Base-by-base conservation (phyloP, 2,113 vertebrate genomes). In the Rhegmatorhina hoffmannsi region DNA sequence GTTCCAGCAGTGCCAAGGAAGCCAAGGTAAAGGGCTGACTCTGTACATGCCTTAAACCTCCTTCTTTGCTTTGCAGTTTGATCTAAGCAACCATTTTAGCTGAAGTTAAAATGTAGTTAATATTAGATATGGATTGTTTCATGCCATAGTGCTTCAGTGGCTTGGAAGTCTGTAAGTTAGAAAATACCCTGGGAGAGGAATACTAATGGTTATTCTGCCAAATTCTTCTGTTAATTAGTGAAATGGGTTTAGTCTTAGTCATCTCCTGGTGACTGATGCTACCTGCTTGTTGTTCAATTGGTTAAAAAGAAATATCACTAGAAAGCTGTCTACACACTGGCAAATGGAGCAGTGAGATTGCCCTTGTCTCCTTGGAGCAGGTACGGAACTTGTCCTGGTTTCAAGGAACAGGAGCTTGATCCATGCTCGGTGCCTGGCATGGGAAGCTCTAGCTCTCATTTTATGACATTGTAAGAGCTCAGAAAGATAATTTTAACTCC, bases 1-100 rank as follows among this genome's bases (percentile, higher is more conserved):
- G 95, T 68, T 98, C 98, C 29, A 97, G 98, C 73, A 97, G 96
- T 96, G 93, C 98, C 64, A 99, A 99, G 33, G 99, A 99, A 23
- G 77, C 97, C 93, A 99, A 99, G 99, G 99, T 99, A 89, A 77
- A 46, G 53, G 44, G 17, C 38, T 90, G 38, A 0, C 34, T 44
- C 84, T 58, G 40, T 17, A 7, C 31, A 24, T 10, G 38, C 84
- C 60, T 46, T 15, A 8, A 43, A 23, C 50, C 43, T 40, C 17
- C 31, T 33, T 23, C 70, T 70, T 40, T 63, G 36, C 69, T 40
- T 19, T 66, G 49, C 33, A 14, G 13, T 38, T 72, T 25, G 53
- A 53, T 19, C 69, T 59, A 23, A 86, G n/a, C 40, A n/a, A 6
- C 13, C 33, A 40, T 38, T 67, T 34, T 50, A 49, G 33, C 21